Percentiles rank a stretch among this genome's conserved stretches.
phyloP scores from a whole-genome alignment of 2,113 vertebrate genomes.

The Calyptomena viridis region DNA sequence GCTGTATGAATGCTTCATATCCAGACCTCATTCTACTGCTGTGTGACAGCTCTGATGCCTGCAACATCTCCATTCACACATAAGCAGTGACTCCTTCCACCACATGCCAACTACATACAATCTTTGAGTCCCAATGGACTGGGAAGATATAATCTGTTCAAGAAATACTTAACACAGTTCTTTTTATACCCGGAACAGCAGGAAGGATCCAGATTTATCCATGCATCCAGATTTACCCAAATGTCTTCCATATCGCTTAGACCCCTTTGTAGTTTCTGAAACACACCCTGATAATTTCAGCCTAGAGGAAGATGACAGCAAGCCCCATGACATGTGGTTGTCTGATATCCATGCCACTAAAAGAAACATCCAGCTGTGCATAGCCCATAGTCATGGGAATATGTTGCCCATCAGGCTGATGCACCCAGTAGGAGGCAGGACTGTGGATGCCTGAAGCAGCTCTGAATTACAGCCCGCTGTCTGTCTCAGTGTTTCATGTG shows the following conservation, averaged over 20 bases:
- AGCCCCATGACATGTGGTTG: neutral
- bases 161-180: neutral
- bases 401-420: neutral
- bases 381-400: neutral
- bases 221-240: neutral
- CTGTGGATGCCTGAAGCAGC: neutral
- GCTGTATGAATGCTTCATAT: neutral
- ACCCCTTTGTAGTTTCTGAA: neutral
- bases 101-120: neutral
- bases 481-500: neutral
- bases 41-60: neutral
- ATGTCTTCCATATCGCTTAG: neutral
- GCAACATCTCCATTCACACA: slow-evolving; percentile 5
- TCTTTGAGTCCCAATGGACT: neutral
- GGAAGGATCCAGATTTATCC: neutral
- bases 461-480: neutral
- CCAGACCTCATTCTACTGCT: neutral
- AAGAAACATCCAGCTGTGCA: neutral
- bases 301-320: neutral
- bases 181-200: neutral
- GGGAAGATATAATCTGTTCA: neutral
- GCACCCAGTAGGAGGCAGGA: neutral
- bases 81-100: neutral
- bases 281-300: neutral
- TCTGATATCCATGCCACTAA: neutral